Conservation (phyloP, 2,797 vertebrate genomes). For the Oryzias dopingdopingensis region DNA sequence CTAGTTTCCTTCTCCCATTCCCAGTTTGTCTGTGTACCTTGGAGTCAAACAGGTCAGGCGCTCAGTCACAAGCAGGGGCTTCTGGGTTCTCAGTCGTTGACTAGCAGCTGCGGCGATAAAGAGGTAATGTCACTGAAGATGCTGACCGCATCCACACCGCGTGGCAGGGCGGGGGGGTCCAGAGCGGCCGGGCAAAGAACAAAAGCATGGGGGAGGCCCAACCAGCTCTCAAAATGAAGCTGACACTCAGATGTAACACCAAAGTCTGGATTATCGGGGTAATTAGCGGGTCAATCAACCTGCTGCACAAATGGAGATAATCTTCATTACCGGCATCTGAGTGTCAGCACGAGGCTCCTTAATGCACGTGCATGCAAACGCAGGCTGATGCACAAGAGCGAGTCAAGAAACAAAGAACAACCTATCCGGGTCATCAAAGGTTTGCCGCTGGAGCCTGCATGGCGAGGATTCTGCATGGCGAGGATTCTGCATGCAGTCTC, state of each 20-base stretch:
- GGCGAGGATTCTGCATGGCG: slow-evolving; percentile 59
- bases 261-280: slow-evolving; percentile 1
- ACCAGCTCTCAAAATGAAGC: slow-evolving; percentile 18
- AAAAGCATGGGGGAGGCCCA: slow-evolving; percentile 1
- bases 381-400: slow-evolving; percentile 14
- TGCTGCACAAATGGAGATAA: slow-evolving; percentile 13
- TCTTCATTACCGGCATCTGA: slow-evolving; percentile 34
- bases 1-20: slow-evolving; percentile 5
- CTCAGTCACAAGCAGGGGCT: slow-evolving; percentile 72
- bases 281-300: slow-evolving; percentile 5
- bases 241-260: slow-evolving; percentile 36
- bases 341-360: slow-evolving; percentile 39
- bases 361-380: slow-evolving; percentile 47
- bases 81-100: slow-evolving; percentile 75
- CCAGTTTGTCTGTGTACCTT: slow-evolving; percentile 20
- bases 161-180: background rate
- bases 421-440: slow-evolving; percentile 28
- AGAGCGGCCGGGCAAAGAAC: slow-evolving; percentile 21
- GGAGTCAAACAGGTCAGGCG: slow-evolving; percentile 62
- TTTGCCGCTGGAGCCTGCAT: slow-evolving; percentile 49
- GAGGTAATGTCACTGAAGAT: slow-evolving; percentile 78
- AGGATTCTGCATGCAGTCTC: slow-evolving; percentile 67
- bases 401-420: slow-evolving; percentile 20
- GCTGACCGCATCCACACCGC: slow-evolving; percentile 47
- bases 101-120: slow-evolving; percentile 74